phyloP scores from a whole-genome alignment of 2,797 vertebrate genomes.

The Brotula barbata region DNA sequence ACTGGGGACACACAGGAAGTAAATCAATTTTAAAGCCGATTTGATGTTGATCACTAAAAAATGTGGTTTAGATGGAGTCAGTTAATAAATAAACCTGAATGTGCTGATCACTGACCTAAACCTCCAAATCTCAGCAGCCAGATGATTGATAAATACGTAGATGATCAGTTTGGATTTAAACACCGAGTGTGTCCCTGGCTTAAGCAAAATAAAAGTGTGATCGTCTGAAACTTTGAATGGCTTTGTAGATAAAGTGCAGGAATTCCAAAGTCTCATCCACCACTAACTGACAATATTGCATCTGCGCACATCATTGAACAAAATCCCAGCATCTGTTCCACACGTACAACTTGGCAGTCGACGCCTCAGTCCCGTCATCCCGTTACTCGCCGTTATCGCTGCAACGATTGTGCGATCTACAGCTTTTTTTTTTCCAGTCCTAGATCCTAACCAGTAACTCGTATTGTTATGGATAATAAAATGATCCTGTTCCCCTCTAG shows the following conservation, averaged over 20 bases:
- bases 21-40: too few relatives aligned
- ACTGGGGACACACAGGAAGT: too few relatives aligned
- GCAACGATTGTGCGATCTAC: conserved; percentile 10
- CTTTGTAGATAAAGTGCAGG: conserved; percentile 79
- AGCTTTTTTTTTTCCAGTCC: too few relatives aligned
- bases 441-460: too few relatives aligned
- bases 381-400: not conserved
- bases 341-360: conserved; percentile 10
- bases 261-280: conserved; percentile 63
- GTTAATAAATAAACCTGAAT: not conserved
- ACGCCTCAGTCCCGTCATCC: conserved; percentile 34
- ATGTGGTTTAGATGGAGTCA: too few relatives aligned
- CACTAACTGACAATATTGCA: conserved; percentile 31
- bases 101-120: not conserved
- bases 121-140: too few relatives aligned
- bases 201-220: conserved; percentile 14
- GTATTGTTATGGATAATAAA: conserved; percentile 20
- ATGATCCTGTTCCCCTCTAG: conserved; percentile 25
- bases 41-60: too few relatives aligned
- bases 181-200: conserved; percentile 34
- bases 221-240: conserved; percentile 39
- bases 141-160: too few relatives aligned
- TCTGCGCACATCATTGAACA: conserved; percentile 45
- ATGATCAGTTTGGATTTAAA: not conserved
- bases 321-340: conserved; percentile 20